A percentile compares a stretch with the other conserved stretches of the same genome.
These are phyloP conservation scores for Austrofundulus limnaeus DNA, from an alignment of 2,113 vertebrate species.

Conservation along the genomic window DNA sequence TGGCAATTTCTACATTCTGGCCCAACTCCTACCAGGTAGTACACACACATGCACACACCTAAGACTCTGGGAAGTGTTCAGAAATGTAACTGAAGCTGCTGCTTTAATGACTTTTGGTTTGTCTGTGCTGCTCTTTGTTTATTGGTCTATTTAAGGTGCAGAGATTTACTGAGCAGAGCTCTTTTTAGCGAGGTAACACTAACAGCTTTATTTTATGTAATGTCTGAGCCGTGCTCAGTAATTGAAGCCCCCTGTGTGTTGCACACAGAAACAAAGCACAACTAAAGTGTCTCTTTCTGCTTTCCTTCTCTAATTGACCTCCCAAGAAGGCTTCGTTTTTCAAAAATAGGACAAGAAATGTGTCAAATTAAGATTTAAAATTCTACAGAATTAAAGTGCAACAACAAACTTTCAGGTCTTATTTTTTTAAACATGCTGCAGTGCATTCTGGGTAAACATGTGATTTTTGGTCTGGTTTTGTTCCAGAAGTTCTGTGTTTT, in stretches of 20 bases:
- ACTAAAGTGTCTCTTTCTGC: conserved; percentile 16
- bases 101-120: neutral
- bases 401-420: neutral
- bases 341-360: neutral
- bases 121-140: conserved; percentile 1
- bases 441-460: too few species aligned
- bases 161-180: conserved; percentile 8
- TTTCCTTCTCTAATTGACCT: conserved; percentile 36
- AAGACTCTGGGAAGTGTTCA: neutral
- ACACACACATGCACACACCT: neutral
- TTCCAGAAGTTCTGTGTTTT: too few species aligned
- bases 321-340: conserved; percentile 16
- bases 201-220: conserved; percentile 33
- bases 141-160: conserved; percentile 4
- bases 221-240: conserved; percentile 34
- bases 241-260: conserved; percentile 32
- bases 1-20: conserved; percentile 98
- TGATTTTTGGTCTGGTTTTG: too few species aligned
- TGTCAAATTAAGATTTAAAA: conserved; percentile 10
- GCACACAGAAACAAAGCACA: conserved; percentile 17
- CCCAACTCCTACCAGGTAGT: conserved; percentile 96
- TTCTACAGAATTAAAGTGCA: neutral
- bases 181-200: conserved; percentile 37
- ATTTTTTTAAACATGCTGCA: too few species aligned
- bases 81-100: neutral